Evolutionary conservation across 2,797 vertebrate species (phyloP), one percentile per base, ranked within the genome.

Genomic region (Scleropages formosus): DNA sequence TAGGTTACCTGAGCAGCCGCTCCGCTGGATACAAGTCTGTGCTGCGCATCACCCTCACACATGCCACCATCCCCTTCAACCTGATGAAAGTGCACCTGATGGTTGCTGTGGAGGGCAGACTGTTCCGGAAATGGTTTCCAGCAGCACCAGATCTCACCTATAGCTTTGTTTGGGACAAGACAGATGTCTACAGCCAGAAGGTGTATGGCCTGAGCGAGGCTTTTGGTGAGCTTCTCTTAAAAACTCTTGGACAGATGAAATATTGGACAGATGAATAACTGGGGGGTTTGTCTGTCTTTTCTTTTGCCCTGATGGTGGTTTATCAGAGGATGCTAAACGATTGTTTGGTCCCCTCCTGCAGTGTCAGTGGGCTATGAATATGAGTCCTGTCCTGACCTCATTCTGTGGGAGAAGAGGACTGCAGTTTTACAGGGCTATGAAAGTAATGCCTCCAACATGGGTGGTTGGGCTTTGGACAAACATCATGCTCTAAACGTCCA

Each of bases 41-140:
- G 39, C 91, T 99, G 82, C 87, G 94, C 80, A 95, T 98, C 84
- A 94, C 92, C 73, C 93, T 99, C 82, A 98, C 95, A 24, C 96
- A 98, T 81, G 86, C 91, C 60, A 91, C 91, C 76, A 95, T 97
- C 82, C 98, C 98, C 59, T 99, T 99, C 90, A 99, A 98, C 91
- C 90, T 99, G 86, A 98, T 98, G 97, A 99, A 98, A 88, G 96
- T 99, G 72, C 98, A 99, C 85, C 95, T 99, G 74, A 95, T 96
- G 94, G 97, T 98, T 75, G 96, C 98, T 0, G 98, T 99, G 0
- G 97, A 99, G 79, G 98, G 98, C n/a, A 90, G 97, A 53, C 94
- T 99, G 68, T 98, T 97, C 90, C 89, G 96, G 75, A 98, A 96
- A 83, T 98, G 96, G 96, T 99, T 99, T 82, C 93, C 98, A 0